Percentiles rank a stretch among this genome's conserved stretches.
Evolutionary conservation across 2,113 vertebrate species (phyloP).

Genomic region (Engraulis encrasicolus): DNA sequence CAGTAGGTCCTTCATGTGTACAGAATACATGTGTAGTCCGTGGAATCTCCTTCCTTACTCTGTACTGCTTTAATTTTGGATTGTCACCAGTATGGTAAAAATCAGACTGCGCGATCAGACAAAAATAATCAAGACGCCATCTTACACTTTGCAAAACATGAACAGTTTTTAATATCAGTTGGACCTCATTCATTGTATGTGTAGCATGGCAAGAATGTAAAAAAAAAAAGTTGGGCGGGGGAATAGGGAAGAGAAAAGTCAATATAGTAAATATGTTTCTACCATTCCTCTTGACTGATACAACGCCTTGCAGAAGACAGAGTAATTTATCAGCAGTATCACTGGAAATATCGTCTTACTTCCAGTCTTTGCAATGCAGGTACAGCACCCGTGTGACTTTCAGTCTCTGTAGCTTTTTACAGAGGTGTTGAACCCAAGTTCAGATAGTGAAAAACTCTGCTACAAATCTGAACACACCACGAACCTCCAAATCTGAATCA

Average conservation of each 20-base stretch:
- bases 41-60: no score
- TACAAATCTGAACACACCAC: no score
- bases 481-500: no score
- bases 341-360: not conserved
- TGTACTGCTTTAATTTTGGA: no score
- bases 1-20: no score
- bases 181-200: not conserved
- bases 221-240: not conserved
- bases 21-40: no score
- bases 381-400: not conserved
- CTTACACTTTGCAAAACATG: constrained; percentile 14
- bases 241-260: not conserved
- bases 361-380: not conserved
- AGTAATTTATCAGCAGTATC: not conserved
- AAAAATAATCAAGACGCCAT: not conserved
- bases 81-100: no score
- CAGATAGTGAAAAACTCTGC: no score
- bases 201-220: constrained; percentile 2
- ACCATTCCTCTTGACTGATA: not conserved
- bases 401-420: not conserved
- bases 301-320: not conserved
- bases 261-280: not conserved
- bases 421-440: no score
- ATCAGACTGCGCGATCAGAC: no score
- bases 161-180: constrained; percentile 17